Conservation (phyloP, 2,797 vertebrate genomes). For the Anabacerthia variegaticeps region DNA sequence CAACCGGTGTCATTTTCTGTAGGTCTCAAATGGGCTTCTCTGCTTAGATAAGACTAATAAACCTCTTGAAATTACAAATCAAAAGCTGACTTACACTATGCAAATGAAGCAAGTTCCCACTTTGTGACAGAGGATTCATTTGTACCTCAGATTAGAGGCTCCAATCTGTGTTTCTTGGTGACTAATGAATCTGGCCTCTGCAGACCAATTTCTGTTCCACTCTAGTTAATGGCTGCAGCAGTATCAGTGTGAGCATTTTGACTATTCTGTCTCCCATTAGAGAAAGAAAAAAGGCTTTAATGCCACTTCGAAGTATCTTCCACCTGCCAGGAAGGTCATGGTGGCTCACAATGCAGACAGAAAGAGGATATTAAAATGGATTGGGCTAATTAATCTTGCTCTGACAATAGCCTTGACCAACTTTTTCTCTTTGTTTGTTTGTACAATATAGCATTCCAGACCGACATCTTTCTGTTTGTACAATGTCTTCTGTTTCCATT, state of each 20-base stretch:
- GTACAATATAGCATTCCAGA: conserved; percentile 21
- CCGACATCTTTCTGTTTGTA: conserved; percentile 55
- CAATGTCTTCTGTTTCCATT: conserved; percentile 47
- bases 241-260: conserved; percentile 75
- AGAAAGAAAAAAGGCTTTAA: conserved; percentile 71
- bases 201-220: conserved; percentile 83
- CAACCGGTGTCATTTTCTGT: conserved; percentile 59
- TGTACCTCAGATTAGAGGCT: conserved; percentile 81
- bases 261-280: conserved; percentile 79
- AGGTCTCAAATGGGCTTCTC: conserved; percentile 66
- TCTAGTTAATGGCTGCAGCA: conserved; percentile 76
- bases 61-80: conserved; percentile 76
- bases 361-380: conserved; percentile 86
- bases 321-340: conserved; percentile 82
- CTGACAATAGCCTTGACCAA: conserved; percentile 67
- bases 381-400: conserved; percentile 86
- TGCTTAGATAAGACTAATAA: conserved; percentile 78
- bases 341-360: conserved; percentile 74
- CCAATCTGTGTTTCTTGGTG: conserved; percentile 75
- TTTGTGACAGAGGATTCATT: conserved; percentile 81
- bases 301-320: conserved; percentile 77
- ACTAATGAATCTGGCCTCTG: conserved; percentile 81
- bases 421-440: conserved; percentile 46
- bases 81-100: conserved; percentile 75
- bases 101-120: conserved; percentile 76